Evolutionary conservation across 2,113 vertebrate genomes (phyloP).

Genomic region (Microcebus jonahi): DNA sequence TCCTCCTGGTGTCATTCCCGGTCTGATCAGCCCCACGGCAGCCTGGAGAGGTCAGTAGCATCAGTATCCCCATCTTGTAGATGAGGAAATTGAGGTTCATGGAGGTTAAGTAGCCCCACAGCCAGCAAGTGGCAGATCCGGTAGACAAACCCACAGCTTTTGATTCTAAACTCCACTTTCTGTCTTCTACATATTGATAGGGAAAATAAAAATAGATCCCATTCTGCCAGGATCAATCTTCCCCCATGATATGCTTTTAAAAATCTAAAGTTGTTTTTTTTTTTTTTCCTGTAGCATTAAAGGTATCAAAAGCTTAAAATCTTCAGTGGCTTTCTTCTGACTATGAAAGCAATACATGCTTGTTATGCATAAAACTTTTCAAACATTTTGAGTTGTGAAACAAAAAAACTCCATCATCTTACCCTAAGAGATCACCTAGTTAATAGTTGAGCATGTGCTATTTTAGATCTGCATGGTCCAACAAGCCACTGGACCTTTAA

Average conservation of each 20-base stretch:
- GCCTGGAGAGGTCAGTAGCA: not conserved
- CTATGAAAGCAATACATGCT: not conserved
- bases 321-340: not conserved
- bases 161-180: constrained; percentile 12
- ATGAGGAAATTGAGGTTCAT: constrained; percentile 27
- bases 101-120: not conserved
- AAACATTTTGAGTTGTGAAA: not conserved
- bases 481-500: not conserved
- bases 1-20: not conserved
- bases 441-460: not conserved
- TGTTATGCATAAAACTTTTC: not conserved
- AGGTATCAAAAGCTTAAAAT: not conserved
- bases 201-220: constrained; percentile 36
- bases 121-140: not conserved
- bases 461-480: not conserved
- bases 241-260: not conserved
- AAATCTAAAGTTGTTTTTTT: not conserved
- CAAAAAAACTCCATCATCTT: not conserved
- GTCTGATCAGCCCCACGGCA: not conserved
- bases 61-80: constrained; percentile 16
- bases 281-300: no score
- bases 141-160: constrained; percentile 22
- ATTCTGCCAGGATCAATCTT: not conserved
- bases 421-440: not conserved
- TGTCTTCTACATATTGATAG: not conserved